A percentile compares a stretch with the other conserved stretches of the same genome.
Conservation (phyloP, 2,797 vertebrate genomes). For the Falco rusticolus region DNA sequence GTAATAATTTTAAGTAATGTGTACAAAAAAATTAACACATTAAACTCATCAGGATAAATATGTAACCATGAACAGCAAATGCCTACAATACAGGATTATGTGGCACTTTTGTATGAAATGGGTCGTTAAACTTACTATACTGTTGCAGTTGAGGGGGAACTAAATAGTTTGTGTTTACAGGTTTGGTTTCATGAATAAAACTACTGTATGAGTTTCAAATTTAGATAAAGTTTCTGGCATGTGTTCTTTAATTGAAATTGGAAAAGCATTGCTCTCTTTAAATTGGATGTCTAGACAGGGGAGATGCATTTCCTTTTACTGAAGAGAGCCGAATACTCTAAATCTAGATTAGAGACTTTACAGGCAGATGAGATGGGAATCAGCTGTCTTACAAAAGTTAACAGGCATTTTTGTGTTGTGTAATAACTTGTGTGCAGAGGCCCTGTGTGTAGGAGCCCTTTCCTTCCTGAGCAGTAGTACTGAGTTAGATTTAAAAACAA, state of each 20-base stretch:
- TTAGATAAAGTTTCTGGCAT: constrained; percentile 51
- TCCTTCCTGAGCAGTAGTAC: not conserved
- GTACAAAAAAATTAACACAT: constrained; percentile 20
- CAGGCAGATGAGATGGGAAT: constrained; percentile 3
- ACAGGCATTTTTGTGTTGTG: not conserved
- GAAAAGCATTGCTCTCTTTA: constrained; percentile 6
- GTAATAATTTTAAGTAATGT: not conserved
- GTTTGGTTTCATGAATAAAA: constrained; percentile 57
- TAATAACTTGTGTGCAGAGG: not conserved
- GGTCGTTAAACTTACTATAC: constrained; percentile 35
- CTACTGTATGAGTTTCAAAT: constrained; percentile 45
- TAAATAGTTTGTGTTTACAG: constrained; percentile 54
- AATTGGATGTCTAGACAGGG: constrained; percentile 76
- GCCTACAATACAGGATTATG: constrained; percentile 6
- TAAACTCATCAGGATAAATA: constrained; percentile 29
- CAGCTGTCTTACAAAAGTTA: not conserved
- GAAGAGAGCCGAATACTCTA: not conserved
- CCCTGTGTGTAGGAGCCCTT: not conserved
- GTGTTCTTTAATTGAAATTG: constrained; percentile 52
- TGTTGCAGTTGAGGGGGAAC: constrained; percentile 42
- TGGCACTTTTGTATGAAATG: constrained; percentile 12
- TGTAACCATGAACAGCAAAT: constrained; percentile 11
- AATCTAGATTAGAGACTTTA: constrained; percentile 32
- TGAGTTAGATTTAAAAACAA: not conserved
- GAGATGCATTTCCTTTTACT: constrained; percentile 47